Evolutionary conservation across 2,113 vertebrate genomes (phyloP).

Genomic region (Euleptes europaea): DNA sequence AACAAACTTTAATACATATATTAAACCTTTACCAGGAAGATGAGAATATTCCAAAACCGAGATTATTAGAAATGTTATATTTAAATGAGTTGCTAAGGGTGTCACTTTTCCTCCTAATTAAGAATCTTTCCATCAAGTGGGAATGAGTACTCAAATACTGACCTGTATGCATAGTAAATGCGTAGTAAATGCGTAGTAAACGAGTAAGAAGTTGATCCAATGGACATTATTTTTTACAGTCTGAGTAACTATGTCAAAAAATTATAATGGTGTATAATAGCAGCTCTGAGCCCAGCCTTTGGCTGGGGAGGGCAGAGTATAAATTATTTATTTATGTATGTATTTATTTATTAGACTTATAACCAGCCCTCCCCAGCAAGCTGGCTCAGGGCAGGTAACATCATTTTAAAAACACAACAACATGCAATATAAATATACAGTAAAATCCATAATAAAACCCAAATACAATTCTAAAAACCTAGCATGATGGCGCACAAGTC

Average conservation of each 20-base stretch:
- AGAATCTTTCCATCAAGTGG: background rate
- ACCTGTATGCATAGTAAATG: background rate
- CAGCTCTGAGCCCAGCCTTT: too few relatives aligned
- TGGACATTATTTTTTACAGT: background rate
- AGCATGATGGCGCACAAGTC: too few relatives aligned
- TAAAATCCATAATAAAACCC: too few relatives aligned
- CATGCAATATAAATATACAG: too few relatives aligned
- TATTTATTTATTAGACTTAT: too few relatives aligned
- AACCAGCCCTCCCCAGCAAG: too few relatives aligned
- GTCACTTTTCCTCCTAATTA: background rate
- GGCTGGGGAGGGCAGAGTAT: too few relatives aligned
- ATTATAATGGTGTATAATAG: background rate
- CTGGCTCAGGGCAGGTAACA: too few relatives aligned
- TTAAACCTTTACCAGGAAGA: background rate
- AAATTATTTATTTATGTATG: too few relatives aligned
- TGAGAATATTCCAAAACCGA: background rate
- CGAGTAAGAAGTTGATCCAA: slow-evolving; percentile 5
- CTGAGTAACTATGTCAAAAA: background rate
- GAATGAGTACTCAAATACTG: background rate
- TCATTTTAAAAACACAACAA: too few relatives aligned
- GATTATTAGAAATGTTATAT: background rate
- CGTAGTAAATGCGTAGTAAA: background rate
- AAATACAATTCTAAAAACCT: too few relatives aligned
- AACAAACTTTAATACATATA: background rate
- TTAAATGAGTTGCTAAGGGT: background rate